Evolutionary conservation across 2,888 invertebrate genomes (phyloP), one percentile per base, ranked within the genome.

Genomic region (Apantesis nais): DNA sequence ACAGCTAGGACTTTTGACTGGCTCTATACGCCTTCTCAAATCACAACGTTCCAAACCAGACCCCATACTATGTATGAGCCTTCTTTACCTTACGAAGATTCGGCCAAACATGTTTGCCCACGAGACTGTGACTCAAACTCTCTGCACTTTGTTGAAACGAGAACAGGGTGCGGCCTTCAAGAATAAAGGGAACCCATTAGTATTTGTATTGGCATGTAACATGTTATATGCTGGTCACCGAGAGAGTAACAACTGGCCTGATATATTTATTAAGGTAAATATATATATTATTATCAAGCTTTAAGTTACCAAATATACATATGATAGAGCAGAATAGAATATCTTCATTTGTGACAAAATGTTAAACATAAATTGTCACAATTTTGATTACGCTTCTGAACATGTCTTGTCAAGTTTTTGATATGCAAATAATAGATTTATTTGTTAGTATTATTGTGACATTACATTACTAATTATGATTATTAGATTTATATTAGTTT

Each of bases 191-290:
- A 98, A 98, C 89, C 96, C 97, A 0, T 93, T 97, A 62, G 97
- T 98, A 60, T 97, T 98, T 78, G 97, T 98, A 41, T 90, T 98
- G 62, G 97, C 98, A 8, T 97, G 98, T 74, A 99, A 98, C 92
- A 95, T 99, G 84, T 91, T 99, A 68, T 96, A 97, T 86, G 96
- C 97, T 78, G 98, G 98, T 0, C 98, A 97, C 88, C 95, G 96
- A 65, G 98, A 99, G 60, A 97, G 97, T 79, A 96, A 96, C 75
- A 97, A 97, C 82, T 99, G 99, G 99, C 99, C 99, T 0, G 98
- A 99, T 87, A 95, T 96, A 70, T 98, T 99, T 94, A 96, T 99
- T 2, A 98, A 98, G 96, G 98, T 98, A 86, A 19, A 34, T 11
- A 71, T 41, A 29, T 25, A 44, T 19, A 44, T 44, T 19, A 19